phyloP scores from a whole-genome alignment of 2,797 vertebrate genomes.

The Hemibagrus guttatus region DNA sequence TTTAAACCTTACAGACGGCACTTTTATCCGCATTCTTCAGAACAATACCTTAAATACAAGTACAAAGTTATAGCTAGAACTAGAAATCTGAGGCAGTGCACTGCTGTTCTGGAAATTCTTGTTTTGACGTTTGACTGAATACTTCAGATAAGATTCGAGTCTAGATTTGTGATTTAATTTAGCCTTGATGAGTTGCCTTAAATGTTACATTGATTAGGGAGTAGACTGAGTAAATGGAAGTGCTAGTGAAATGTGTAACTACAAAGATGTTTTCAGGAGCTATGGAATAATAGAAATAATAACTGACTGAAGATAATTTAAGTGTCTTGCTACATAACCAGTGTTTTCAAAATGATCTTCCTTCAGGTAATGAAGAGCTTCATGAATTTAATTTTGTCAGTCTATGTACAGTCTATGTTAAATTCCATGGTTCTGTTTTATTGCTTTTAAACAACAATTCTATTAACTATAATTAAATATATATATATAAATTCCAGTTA shows the following conservation, averaged over 20 bases:
- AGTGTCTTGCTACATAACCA: conserved; percentile 7
- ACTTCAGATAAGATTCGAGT: not conserved
- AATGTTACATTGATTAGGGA: not conserved
- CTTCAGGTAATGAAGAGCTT: not conserved
- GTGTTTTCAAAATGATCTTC: not conserved
- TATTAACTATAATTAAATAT: too few species aligned
- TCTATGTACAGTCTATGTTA: not conserved
- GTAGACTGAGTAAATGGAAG: not conserved
- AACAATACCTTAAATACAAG: not conserved
- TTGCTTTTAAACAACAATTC: not conserved
- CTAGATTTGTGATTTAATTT: not conserved
- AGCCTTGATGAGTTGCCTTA: not conserved
- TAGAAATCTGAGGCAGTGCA: not conserved
- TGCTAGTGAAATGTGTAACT: not conserved
- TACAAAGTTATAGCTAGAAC: not conserved
- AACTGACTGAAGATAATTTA: not conserved
- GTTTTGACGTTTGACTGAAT: not conserved
- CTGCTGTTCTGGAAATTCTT: not conserved
- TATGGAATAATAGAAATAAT: not conserved
- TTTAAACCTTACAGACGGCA: not conserved
- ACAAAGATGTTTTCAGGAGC: not conserved
- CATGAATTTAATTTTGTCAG: not conserved
- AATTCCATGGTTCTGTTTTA: not conserved
- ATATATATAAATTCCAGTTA: too few species aligned
- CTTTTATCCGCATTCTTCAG: not conserved